Conservation (phyloP, 1,140 invertebrate genomes). For the Paralvinella palmiformis region DNA sequence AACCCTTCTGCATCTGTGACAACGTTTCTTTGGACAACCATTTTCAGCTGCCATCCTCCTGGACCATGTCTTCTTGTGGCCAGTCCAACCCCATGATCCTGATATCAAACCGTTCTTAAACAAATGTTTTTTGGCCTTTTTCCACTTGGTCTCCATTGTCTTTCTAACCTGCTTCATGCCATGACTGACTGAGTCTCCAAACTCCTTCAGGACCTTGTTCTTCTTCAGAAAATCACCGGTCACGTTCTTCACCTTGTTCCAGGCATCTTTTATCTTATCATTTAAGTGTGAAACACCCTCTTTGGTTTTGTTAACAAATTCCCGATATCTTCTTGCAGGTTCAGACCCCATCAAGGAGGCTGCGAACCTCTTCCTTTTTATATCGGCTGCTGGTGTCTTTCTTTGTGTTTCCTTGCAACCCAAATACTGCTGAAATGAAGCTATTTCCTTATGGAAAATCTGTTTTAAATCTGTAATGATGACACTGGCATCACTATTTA, state of each 20-base stretch:
- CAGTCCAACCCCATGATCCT: neutral
- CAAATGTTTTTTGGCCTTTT: neutral
- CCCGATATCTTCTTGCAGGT: no score
- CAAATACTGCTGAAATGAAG: no score
- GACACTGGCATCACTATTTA: no score
- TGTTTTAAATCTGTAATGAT: no score
- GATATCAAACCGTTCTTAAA: conserved; percentile 1
- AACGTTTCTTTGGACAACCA: neutral
- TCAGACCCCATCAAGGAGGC: no score
- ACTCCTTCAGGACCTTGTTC: conserved; percentile 1
- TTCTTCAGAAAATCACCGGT: neutral
- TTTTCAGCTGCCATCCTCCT: neutral
- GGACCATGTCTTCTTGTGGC: neutral
- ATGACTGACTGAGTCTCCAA: neutral
- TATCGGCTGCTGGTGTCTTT: no score
- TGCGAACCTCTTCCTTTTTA: no score
- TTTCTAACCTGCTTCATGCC: conserved; percentile 1
- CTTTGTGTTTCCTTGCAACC: no score
- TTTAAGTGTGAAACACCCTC: neutral
- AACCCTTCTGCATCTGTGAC: neutral
- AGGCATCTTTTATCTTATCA: conserved; percentile 6
- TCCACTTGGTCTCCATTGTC: neutral
- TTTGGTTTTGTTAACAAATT: neutral
- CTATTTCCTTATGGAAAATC: no score
- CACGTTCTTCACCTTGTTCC: conserved; percentile 6